phyloP scores from a whole-genome alignment of 2,888 invertebrate species.

The Gymnocheta viridis region DNA sequence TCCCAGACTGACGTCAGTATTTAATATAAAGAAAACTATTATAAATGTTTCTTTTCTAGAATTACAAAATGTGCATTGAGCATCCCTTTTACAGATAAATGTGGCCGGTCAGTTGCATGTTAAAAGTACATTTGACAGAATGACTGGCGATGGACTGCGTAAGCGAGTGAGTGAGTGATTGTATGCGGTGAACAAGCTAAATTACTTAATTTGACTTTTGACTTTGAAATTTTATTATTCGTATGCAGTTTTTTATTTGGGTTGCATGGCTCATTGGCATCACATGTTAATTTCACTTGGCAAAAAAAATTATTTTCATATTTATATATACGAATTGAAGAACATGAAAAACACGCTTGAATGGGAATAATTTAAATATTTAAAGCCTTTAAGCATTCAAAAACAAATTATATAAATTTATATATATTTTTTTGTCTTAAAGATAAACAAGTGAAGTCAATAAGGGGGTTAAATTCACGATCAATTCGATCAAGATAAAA shows the following conservation, averaged over 20 bases:
- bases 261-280: slow-evolving; percentile 47
- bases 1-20: too few species aligned
- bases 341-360: background rate
- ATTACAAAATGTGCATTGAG: too few species aligned
- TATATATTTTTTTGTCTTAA: background rate
- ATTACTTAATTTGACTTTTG: slow-evolving; percentile 64
- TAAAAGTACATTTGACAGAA: background rate
- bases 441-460: slow-evolving; percentile 17
- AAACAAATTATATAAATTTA: background rate
- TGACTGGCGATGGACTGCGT: background rate
- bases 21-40: too few species aligned
- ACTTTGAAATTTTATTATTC: slow-evolving; percentile 46
- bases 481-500: slow-evolving; percentile 3
- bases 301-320: slow-evolving; percentile 22
- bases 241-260: slow-evolving; percentile 40
- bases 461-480: slow-evolving; percentile 20
- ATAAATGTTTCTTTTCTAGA: too few species aligned
- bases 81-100: background rate
- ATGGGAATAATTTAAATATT: slow-evolving; percentile 5
- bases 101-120: background rate
- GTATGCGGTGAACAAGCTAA: slow-evolving; percentile 48
- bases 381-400: slow-evolving; percentile 10
- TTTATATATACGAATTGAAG: background rate
- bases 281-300: slow-evolving; percentile 25
- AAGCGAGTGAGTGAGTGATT: slow-evolving; percentile 13